Base-by-base conservation (phyloP, 1,140 invertebrate species). In the Drosophila guanche region DNA sequence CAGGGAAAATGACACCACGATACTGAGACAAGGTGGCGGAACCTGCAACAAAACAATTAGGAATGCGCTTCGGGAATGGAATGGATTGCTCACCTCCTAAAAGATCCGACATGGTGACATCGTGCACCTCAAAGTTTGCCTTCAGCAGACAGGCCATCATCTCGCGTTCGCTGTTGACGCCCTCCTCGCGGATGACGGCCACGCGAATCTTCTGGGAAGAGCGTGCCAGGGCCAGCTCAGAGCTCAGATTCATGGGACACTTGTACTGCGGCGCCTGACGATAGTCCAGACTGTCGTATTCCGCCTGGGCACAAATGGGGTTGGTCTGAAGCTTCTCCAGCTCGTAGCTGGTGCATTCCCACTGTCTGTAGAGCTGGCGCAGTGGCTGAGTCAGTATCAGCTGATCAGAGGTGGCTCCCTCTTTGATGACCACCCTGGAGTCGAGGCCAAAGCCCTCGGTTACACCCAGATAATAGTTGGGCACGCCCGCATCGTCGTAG, bases 311-410 rank as follows among this genome's bases (percentile, higher is more conserved):
- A 90, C 96, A 98, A 3, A 94, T 92, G 2, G 93, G 91, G 77
- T 97, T 96, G 4, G 95, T 95, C 92, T 99, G 98, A 8, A 94
- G 92, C 65, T 94, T 93, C 91, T 99, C 98, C 42, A 99, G 90
- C 70, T 95, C 94, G 88, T 96, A 99, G 92, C 98, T 99, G 0
- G 98, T 99, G 90, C 98, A 96, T 92, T 99, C 98, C 98, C 98
- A 99, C 70, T 95, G 93, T 79, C 95, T 93, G 90, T 97, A 95
- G 22, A 98, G 91, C 1, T 93, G 86, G 20, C 94, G 90, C 22
- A 98, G 93, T 4, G 92, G 92, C 12, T 94, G 93, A 37, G 95
- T 91, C 1, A 99, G 79, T 1, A 96, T 93, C 22, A 37, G 91
- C 80, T 10, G 42, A 55, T 1, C 10, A 10, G 25, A 27, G 22